A percentile compares a stretch with the other conserved stretches of the same genome.
phyloP scores from a whole-genome alignment of 64 coral and sea anemone genomes.

The Orbicella faveolata region DNA sequence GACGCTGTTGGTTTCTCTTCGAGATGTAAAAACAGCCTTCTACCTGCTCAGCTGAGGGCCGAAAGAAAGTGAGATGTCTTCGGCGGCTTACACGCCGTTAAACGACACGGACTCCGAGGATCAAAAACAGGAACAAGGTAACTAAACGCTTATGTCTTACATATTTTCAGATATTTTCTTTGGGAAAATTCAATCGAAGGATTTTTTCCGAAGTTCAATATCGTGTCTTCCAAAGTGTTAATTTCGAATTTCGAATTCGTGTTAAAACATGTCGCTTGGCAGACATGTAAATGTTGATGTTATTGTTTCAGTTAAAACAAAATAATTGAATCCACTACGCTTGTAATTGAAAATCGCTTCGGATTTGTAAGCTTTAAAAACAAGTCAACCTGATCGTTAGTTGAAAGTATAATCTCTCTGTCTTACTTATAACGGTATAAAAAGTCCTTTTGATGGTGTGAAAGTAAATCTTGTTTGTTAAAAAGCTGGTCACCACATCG shows the following conservation, averaged over 20 bases:
- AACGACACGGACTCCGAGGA: constrained; percentile 60
- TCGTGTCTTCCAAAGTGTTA: not conserved
- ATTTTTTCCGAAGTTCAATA: not conserved
- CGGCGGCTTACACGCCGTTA: constrained; percentile 58
- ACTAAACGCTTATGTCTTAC: not conserved
- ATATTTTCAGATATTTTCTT: not conserved
- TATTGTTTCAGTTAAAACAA: not conserved
- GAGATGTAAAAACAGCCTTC: constrained; percentile 28
- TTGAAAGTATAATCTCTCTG: not conserved
- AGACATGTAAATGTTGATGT: constrained; percentile 15
- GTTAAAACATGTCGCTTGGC: not conserved
- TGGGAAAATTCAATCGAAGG: not conserved
- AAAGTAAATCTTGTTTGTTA: not conserved
- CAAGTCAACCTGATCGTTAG: not conserved
- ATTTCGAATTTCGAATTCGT: not conserved
- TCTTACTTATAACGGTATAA: not conserved
- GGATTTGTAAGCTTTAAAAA: too few species aligned
- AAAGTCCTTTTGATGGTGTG: not conserved
- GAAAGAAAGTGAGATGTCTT: constrained; percentile 19
- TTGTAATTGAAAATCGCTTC: too few species aligned
- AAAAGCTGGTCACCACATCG: not conserved
- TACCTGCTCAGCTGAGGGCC: constrained; percentile 3
- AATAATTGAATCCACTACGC: not conserved
- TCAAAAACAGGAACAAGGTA: constrained; percentile 17
- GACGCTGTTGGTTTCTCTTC: not conserved